Evolutionary conservation across 2,888 invertebrate genomes (phyloP), one percentile per base, ranked within the genome.

Genomic region (Diplolepis rosae): DNA sequence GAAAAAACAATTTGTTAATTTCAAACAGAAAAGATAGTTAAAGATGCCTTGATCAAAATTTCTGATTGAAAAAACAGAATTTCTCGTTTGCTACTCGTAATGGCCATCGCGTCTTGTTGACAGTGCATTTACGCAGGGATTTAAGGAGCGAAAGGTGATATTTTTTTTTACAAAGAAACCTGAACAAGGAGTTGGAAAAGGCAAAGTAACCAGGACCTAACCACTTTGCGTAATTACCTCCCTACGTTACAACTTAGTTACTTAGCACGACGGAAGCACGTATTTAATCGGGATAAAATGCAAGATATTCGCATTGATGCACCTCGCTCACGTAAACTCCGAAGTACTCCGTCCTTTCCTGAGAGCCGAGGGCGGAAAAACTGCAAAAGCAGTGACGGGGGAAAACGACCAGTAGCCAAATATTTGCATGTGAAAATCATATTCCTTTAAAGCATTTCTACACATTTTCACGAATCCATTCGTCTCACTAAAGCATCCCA

Each of bases 221-320:
- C 82, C 83, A 83, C 84, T 84, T 81, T 82, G 81, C 82, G 83
- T 84, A 84, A 84, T 84, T 83, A 83, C 82, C 80, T 79, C 73
- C 56, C 70, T 79, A 82, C 79, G 76, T 79, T 76, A 78, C 77
- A 77, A 51, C 50, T 51, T 51, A n/a, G 7, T 67, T 32, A 32
- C 66, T 45, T 32, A 30, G 68, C 52, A 35, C 18, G 22, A 35
- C 42, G 56, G 54, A 15, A 11, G 50, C 52, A 18, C 77, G 78
- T 79, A 82, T 81, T 83, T 82, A 82, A 83, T 82, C 82, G 82
- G 78, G 74, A 73, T 80, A 82, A 82, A 82, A 80, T 80, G 82
- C 81, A 80, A 78, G 75, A 76, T 77, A 68, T 76, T 76, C 75
- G 42, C 48, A 69, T 69, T 72, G 48, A 66, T 66, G 42, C 45